These are phyloP conservation scores for Magallana ariakensis DNA, from an alignment of 1,140 invertebrate genomes.

Conservation along the genomic window DNA sequence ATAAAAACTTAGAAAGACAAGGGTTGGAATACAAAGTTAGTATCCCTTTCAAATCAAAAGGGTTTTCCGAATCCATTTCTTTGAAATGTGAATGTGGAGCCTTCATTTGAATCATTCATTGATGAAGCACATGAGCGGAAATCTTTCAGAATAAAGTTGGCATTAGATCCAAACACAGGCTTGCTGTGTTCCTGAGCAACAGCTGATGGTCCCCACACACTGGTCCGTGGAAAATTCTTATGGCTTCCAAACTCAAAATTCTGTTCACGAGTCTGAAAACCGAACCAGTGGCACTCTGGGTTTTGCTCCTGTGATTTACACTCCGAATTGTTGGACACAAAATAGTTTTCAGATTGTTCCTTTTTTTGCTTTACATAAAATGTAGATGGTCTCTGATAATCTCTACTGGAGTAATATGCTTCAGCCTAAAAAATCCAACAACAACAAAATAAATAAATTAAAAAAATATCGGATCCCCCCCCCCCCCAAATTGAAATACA, in stretches of 20 bases:
- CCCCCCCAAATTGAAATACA: too few species aligned
- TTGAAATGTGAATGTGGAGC: background rate
- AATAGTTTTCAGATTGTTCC: background rate
- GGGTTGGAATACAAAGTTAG: background rate
- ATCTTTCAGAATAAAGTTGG: background rate
- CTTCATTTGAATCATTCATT: background rate
- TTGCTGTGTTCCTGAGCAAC: background rate
- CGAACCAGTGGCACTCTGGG: background rate
- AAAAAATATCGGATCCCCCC: too few species aligned
- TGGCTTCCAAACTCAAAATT: constrained; percentile 10
- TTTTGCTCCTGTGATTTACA: background rate
- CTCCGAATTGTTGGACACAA: background rate
- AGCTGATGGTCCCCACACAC: background rate
- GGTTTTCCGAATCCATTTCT: background rate
- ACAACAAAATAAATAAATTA: too few species aligned
- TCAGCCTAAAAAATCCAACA: background rate
- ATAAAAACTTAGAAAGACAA: background rate
- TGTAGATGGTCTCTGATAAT: background rate
- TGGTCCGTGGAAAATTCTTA: background rate
- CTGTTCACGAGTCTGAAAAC: background rate
- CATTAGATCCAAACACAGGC: background rate
- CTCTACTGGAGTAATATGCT: background rate
- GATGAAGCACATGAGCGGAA: background rate
- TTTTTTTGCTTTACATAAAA: background rate
- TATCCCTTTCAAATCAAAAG: too few species aligned